Conservation (phyloP, 2,888 invertebrate genomes). For the Philaethria dido region DNA sequence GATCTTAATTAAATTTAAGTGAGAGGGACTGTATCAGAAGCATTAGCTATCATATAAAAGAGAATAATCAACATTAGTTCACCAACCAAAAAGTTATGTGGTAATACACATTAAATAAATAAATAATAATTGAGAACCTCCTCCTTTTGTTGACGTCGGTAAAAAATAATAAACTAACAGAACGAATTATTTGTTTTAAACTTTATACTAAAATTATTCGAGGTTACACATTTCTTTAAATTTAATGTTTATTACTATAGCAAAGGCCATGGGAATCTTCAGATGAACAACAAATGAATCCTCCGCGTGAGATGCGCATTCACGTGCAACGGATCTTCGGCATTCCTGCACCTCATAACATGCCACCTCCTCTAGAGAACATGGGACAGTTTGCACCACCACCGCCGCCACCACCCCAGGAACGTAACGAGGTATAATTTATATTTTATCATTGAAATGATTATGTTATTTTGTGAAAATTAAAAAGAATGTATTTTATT, state of each 20-base stretch:
- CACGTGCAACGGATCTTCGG: slow-evolving; percentile 80
- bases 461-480: no score
- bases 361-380: slow-evolving; percentile 60
- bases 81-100: no score
- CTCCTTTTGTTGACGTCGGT: no score
- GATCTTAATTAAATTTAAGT: no score
- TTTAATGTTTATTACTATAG: slow-evolving; percentile 8
- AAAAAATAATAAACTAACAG: neutral
- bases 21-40: no score
- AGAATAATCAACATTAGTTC: no score
- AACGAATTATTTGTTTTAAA: no score
- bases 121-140: no score
- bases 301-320: slow-evolving; percentile 76
- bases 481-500: no score
- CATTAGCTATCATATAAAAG: no score
- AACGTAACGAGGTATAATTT: slow-evolving; percentile 63
- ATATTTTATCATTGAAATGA: neutral
- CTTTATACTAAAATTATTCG: neutral
- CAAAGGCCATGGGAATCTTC: slow-evolving; percentile 81
- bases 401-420: slow-evolving; percentile 64
- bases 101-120: no score
- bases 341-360: slow-evolving; percentile 72
- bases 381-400: slow-evolving; percentile 67
- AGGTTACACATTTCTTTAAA: slow-evolving; percentile 1
- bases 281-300: slow-evolving; percentile 74